Evolutionary conservation across 2,888 invertebrate species (phyloP).

Genomic region (Chrysodeixis includens): DNA sequence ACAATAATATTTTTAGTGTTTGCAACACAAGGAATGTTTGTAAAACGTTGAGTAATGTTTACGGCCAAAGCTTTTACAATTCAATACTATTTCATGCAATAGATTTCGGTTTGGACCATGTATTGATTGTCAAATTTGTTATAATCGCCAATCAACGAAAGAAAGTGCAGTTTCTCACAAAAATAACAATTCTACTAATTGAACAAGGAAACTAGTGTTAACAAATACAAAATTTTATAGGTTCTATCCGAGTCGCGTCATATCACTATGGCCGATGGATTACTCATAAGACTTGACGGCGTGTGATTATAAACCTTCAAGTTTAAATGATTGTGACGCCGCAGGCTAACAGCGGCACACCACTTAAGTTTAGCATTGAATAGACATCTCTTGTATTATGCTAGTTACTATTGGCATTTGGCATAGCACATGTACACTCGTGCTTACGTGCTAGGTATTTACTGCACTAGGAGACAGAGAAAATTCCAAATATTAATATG

Average conservation of each 20-base stretch:
- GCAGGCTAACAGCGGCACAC: constrained; percentile 21
- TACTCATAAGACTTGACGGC: constrained; percentile 37
- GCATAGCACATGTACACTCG: neutral
- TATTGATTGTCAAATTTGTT: constrained; percentile 26
- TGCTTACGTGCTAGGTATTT: neutral
- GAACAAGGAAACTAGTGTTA: constrained; percentile 29
- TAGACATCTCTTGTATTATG: constrained; percentile 6
- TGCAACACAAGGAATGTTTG: constrained; percentile 31
- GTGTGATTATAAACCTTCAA: constrained; percentile 47
- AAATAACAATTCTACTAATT: constrained; percentile 30
- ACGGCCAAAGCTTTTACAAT: constrained; percentile 3
- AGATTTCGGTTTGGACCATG: constrained; percentile 18
- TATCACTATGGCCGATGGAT: constrained; percentile 29
- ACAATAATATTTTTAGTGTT: constrained; percentile 41
- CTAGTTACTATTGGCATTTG: neutral
- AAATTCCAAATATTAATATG: neutral
- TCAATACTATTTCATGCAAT: neutral
- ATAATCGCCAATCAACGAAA: constrained; percentile 30
- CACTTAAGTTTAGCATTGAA: constrained; percentile 43
- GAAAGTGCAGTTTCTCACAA: constrained; percentile 43
- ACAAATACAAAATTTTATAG: constrained; percentile 18
- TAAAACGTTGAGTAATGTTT: constrained; percentile 11
- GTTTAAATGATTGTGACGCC: constrained; percentile 25
- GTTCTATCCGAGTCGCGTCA: too few relatives aligned
- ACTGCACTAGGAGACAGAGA: too few relatives aligned